Percentiles rank a stretch among this genome's conserved stretches.
phyloP scores from a whole-genome alignment of 2,888 invertebrate genomes.

The Drosophila cyrtoloma region DNA sequence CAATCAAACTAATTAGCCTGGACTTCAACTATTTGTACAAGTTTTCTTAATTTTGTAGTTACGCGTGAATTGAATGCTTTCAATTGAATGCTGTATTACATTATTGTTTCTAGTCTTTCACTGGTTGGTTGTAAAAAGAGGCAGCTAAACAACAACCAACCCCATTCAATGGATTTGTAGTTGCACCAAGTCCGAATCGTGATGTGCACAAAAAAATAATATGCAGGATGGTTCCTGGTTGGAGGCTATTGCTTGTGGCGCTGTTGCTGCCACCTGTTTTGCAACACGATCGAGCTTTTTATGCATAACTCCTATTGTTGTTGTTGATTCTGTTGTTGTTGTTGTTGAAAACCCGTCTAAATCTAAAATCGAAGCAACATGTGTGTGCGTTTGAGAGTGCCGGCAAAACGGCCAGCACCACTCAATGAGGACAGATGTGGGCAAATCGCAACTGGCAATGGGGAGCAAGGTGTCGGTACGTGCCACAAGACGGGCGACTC shows the following conservation, averaged over 20 bases:
- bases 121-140: neutral
- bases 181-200: constrained; percentile 46
- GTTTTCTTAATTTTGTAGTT: neutral
- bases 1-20: neutral
- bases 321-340: constrained; percentile 18
- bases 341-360: constrained; percentile 68
- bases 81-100: neutral
- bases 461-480: constrained; percentile 14
- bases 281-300: constrained; percentile 66
- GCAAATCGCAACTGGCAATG: constrained; percentile 43
- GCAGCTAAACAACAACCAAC: neutral
- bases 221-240: constrained; percentile 61
- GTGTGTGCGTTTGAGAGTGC: constrained; percentile 73
- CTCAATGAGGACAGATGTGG: constrained; percentile 69
- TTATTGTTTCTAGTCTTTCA: constrained; percentile 6
- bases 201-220: constrained; percentile 34
- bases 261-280: constrained; percentile 57
- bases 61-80: neutral
- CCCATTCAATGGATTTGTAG: constrained; percentile 37
- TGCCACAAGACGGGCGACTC: constrained; percentile 8
- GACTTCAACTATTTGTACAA: neutral
- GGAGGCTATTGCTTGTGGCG: constrained; percentile 22
- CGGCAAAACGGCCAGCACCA: constrained; percentile 69
- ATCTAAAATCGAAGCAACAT: constrained; percentile 79
- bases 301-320: constrained; percentile 42